Evolutionary conservation across 1,140 invertebrate species (phyloP), one percentile per base, ranked within the genome.

Genomic region (Aporrectodea caliginosa): DNA sequence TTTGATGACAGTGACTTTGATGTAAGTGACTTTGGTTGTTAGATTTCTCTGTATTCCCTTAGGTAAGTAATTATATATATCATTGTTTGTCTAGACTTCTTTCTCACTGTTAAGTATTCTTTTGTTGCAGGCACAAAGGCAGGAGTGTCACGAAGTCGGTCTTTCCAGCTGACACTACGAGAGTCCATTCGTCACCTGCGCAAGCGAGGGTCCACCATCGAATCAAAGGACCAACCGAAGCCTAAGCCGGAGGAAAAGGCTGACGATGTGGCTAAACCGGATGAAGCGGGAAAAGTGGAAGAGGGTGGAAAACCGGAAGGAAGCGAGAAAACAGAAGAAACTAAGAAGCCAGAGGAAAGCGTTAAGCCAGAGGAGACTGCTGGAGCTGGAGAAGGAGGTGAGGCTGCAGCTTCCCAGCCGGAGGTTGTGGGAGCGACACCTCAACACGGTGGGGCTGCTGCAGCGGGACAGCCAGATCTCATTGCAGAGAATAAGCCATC

Each of bases 101-200:
- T n/a, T n/a, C n/a, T n/a, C n/a, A n/a, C n/a, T n/a, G n/a, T n/a
- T n/a, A n/a, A n/a, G n/a, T n/a, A n/a, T n/a, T n/a, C n/a, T n/a
- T n/a, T n/a, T n/a, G n/a, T n/a, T n/a, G n/a, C n/a, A 74, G 73
- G 73, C 34, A 31, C 1, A 32, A 74, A 34, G 73, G 29, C 22
- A 6, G 31, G 31, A 1, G 73, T 74, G 22, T 74, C 43, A 34
- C 90, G 96, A 73, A 89, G 95, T 77, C 98, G 98, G 88, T 98
- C 96, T 0, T 96, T 98, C 85, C 98, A 98, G 85, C 98, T 98
- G 87, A 98, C 96, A 0, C 89, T 99, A 29, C 89, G 97, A 35
- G 96, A 98, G 88, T 98, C 96, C 0, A 98, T 99, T 87, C 90
- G 97, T 71, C 90, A 96, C 83, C 88, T 99, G 30, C 90, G 95